A percentile compares a stretch with the other conserved stretches of the same genome.
These are phyloP conservation scores for Phasia obesa DNA, from an alignment of 2,888 invertebrate genomes.

Conservation along the genomic window DNA sequence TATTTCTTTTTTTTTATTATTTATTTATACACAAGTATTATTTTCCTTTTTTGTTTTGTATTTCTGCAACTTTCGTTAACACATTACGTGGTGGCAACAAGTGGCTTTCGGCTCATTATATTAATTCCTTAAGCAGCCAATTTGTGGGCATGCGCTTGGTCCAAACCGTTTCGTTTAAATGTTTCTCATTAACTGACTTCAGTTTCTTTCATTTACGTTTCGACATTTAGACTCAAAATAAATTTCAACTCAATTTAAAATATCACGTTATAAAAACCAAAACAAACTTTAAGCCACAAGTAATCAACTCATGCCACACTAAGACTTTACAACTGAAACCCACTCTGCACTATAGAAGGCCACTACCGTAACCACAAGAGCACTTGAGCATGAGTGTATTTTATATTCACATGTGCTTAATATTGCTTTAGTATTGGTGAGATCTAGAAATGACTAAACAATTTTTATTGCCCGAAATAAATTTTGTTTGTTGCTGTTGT, in stretches of 20 bases:
- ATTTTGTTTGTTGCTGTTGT: too few relatives aligned
- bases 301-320: slow-evolving; percentile 20
- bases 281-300: slow-evolving; percentile 9
- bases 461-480: too few relatives aligned
- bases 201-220: slow-evolving; percentile 13
- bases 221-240: slow-evolving; percentile 37
- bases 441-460: too few relatives aligned
- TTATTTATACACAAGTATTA: not conserved
- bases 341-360: not conserved
- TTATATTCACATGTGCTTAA: not conserved
- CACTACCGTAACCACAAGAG: not conserved
- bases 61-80: slow-evolving; percentile 51
- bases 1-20: slow-evolving; percentile 7
- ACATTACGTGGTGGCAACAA: slow-evolving; percentile 27
- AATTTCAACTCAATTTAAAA: slow-evolving; percentile 44
- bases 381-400: not conserved
- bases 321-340: not conserved
- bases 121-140: not conserved
- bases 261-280: slow-evolving; percentile 30
- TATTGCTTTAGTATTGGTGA: too few relatives aligned
- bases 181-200: slow-evolving; percentile 64
- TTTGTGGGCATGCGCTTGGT: slow-evolving; percentile 50
- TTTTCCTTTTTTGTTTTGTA: too few relatives aligned
- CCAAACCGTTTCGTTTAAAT: slow-evolving; percentile 58
- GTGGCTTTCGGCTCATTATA: not conserved